Evolutionary conservation across 2,113 vertebrate genomes (phyloP), one percentile per base, ranked within the genome.

Genomic region (Apaloderma vittatum): DNA sequence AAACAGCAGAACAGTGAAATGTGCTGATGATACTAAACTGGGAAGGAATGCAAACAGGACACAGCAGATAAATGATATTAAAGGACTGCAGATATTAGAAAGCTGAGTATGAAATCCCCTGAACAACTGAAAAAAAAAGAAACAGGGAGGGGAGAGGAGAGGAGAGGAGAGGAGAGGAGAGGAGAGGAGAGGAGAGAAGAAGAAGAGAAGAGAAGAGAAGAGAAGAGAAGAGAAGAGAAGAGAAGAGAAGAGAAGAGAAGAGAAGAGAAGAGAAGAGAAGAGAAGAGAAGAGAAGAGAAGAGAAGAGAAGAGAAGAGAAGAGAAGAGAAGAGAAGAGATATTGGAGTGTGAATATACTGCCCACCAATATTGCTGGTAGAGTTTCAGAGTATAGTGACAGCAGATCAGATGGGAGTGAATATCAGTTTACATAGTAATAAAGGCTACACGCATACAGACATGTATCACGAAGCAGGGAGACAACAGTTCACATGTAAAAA

Each of bases 41-140:
- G 68, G 57, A 94, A 91, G 78, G 83, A 94, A 97, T 63, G 86
- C 77, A 97, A 95, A 94, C 88, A 95, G 57, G 52, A 90, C 40
- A 61, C 62, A 74, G 67, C 51, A 94, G 90, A 94, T 59, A 95
- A 87, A 92, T 52, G 17, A n/a, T 80, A 96, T 86, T 88, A 96
- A 94, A 88, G 76, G 52, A 74, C 65, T 0, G 18, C 43, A 83
- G 68, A 81, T 84, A 75, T 46, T 93, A 92, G 88, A 95, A 94
- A 92, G 65, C 49, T 84, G 51, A 51, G 30, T 61, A 90, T 24
- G 76, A 77, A 88, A 81, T 73, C 2, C 0, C 18, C 14, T 52
- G 71, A 59, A 87, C 8, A 84, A 63, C 40, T 59, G 26, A 45
- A 6, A 30, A 23, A 11, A 4, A 26, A 17, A 14, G 40, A 40